A percentile compares a stretch with the other conserved stretches of the same genome.
Evolutionary conservation across 2,888 invertebrate species (phyloP).

Genomic region (Synergus itoensis): DNA sequence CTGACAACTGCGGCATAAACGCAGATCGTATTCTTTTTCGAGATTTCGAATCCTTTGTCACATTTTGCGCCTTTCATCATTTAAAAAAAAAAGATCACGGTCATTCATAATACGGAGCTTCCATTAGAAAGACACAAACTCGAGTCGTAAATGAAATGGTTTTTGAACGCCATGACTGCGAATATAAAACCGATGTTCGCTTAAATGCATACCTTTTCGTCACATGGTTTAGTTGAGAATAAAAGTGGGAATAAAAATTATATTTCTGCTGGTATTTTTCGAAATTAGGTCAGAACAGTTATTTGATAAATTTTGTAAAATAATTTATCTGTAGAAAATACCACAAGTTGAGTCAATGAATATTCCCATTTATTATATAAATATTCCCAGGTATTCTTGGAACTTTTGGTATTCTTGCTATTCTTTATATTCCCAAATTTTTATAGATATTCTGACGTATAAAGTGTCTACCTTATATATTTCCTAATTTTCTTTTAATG

Average conservation of each 20-base stretch:
- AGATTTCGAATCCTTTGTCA: conserved; percentile 40
- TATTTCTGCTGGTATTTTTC: conserved; percentile 1
- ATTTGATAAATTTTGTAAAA: neutral
- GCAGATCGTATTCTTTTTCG: conserved; percentile 41
- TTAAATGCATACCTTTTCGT: conserved; percentile 14
- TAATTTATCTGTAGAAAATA: no score
- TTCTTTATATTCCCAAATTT: no score
- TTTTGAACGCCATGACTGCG: conserved; percentile 29
- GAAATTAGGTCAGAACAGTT: neutral
- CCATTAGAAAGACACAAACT: conserved; percentile 40
- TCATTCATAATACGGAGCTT: conserved; percentile 35
- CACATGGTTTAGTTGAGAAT: conserved; percentile 6
- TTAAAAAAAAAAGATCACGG: conserved; percentile 29
- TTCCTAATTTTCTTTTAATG: no score
- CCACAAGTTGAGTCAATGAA: no score
- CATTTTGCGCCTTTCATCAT: conserved; percentile 34
- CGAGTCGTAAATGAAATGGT: conserved; percentile 38
- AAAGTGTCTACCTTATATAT: no score
- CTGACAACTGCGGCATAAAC: conserved; percentile 36
- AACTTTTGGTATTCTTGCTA: no score
- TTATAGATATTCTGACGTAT: no score
- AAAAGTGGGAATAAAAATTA: conserved; percentile 18
- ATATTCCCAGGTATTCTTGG: no score
- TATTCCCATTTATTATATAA: no score
- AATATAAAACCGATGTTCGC: conserved; percentile 31